Evolutionary conservation across 2,888 invertebrate genomes (phyloP).

Genomic region (Notodonta ziczac): DNA sequence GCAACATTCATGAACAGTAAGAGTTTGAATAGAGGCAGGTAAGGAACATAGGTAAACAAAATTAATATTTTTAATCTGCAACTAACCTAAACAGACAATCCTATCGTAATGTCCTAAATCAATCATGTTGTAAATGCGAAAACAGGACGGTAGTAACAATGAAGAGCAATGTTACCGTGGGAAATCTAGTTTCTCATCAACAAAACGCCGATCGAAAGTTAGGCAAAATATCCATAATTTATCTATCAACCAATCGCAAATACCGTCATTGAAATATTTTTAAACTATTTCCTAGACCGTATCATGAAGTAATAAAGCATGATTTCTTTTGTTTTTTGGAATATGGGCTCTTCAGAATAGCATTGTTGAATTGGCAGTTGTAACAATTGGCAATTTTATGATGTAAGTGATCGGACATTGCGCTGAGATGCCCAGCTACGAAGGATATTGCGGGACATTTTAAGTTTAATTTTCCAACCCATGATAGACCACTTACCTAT

Average conservation of each 20-base stretch:
- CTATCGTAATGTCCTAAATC: conserved; percentile 19
- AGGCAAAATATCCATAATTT: conserved; percentile 49
- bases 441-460: background rate
- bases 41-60: background rate
- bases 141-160: conserved; percentile 33
- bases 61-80: no score
- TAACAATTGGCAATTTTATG: conserved; percentile 43
- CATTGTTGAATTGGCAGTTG: conserved; percentile 16
- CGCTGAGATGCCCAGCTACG: conserved; percentile 12
- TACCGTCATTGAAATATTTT: conserved; percentile 2
- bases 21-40: no score
- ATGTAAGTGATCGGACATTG: conserved; percentile 43
- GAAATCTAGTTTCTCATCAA: conserved; percentile 41
- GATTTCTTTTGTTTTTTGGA: conserved; percentile 10
- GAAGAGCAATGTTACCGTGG: conserved; percentile 38
- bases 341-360: conserved; percentile 15
- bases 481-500: no score
- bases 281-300: conserved; percentile 20
- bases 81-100: background rate
- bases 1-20: no score
- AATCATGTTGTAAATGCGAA: conserved; percentile 22
- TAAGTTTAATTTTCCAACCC: no score
- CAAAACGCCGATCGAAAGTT: conserved; percentile 38
- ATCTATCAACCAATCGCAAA: conserved; percentile 23
- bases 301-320: conserved; percentile 9